Conservation (phyloP, 1,140 invertebrate species). For the Cydia splendana region DNA sequence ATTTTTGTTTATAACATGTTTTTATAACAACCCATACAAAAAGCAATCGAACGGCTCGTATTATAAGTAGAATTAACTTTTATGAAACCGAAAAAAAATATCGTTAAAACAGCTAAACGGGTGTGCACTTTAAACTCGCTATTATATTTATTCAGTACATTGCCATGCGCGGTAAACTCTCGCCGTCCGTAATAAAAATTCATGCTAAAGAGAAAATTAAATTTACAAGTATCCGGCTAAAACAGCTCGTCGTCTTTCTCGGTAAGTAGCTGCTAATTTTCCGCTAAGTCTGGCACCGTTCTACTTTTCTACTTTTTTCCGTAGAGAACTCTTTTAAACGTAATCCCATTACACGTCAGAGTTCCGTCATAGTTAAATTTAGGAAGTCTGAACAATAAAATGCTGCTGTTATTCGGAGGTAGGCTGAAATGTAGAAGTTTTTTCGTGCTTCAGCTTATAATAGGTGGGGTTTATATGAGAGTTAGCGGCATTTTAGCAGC, state of each 20-base stretch:
- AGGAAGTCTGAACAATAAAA: conserved; percentile 16
- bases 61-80: neutral
- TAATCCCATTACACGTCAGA: conserved; percentile 56
- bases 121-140: conserved; percentile 4
- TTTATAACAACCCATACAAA: neutral
- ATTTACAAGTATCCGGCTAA: conserved; percentile 32
- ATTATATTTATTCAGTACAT: conserved; percentile 16
- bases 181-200: conserved; percentile 19
- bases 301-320: conserved; percentile 47
- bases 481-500: conserved; percentile 60
- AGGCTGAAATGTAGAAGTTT: conserved; percentile 49
- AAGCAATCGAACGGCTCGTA: neutral
- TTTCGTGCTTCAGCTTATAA: conserved; percentile 10
- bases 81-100: neutral
- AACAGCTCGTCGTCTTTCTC: conserved; percentile 26
- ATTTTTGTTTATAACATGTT: neutral
- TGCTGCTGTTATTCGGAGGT: neutral
- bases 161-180: conserved; percentile 17
- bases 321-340: conserved; percentile 48
- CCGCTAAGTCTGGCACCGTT: conserved; percentile 43
- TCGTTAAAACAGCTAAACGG: neutral
- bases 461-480: conserved; percentile 10
- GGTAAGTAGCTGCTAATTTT: conserved; percentile 24
- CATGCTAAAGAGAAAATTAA: conserved; percentile 30
- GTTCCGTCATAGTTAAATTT: conserved; percentile 43